These are phyloP conservation scores for Drosophila baimaii DNA, from an alignment of 1,140 invertebrate genomes.

Conservation along the genomic window DNA sequence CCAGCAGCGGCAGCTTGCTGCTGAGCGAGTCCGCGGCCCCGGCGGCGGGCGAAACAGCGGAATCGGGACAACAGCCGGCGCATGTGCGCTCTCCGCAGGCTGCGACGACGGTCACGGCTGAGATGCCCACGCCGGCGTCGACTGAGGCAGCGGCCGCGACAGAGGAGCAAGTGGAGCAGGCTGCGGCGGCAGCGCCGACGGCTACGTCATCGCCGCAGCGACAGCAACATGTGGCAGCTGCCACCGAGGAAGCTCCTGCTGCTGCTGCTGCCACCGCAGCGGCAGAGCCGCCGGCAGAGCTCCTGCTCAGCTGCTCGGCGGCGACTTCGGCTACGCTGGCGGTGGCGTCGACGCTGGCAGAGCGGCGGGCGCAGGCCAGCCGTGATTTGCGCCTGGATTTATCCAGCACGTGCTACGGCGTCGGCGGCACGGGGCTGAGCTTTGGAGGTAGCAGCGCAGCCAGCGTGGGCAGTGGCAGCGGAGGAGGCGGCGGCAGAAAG, in stretches of 20 bases:
- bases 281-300: conserved; percentile 26
- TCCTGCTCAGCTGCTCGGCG: conserved; percentile 46
- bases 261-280: neutral
- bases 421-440: conserved; percentile 68
- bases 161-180: conserved; percentile 58
- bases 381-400: conserved; percentile 79
- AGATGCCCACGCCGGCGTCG: conserved; percentile 54
- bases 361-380: conserved; percentile 63
- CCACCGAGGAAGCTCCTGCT: conserved; percentile 6
- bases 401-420: conserved; percentile 75
- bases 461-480: conserved; percentile 60
- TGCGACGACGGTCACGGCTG: conserved; percentile 50
- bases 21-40: conserved; percentile 66
- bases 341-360: conserved; percentile 67
- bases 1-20: conserved; percentile 37
- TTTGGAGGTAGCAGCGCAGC: conserved; percentile 51
- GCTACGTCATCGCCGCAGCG: conserved; percentile 33
- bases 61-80: conserved; percentile 70
- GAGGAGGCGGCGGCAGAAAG: conserved; percentile 81
- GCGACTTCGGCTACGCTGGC: conserved; percentile 63
- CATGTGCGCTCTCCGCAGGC: conserved; percentile 72
- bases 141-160: conserved; percentile 37
- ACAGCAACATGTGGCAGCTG: conserved; percentile 69
- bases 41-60: conserved; percentile 63
- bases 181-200: conserved; percentile 11